Evolutionary conservation across 2,888 invertebrate species (phyloP).

Genomic region (Pasiphila rectangulata): DNA sequence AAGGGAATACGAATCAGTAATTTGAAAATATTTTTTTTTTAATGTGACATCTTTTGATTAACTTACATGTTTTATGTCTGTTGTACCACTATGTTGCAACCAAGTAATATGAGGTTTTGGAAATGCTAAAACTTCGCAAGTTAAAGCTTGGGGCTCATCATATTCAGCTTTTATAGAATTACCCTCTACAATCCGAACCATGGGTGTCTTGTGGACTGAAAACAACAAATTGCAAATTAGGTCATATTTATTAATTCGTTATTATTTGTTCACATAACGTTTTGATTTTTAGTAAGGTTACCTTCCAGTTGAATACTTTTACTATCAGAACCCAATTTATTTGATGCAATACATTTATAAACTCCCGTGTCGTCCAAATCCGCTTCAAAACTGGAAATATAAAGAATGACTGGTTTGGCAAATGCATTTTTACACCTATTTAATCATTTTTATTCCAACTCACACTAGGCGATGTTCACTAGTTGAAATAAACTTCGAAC

Average conservation of each 20-base stretch:
- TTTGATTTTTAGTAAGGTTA: neutral
- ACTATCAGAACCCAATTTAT: conserved; percentile 2
- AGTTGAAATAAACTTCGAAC: conserved; percentile 4
- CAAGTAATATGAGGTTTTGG: conserved; percentile 13
- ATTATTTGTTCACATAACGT: neutral
- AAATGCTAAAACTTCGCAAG: conserved; percentile 10
- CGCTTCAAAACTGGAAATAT: conserved; percentile 9
- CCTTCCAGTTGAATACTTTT: conserved; percentile 9
- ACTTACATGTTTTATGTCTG: conserved; percentile 4
- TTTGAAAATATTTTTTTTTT: neutral
- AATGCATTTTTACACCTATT: too few species aligned
- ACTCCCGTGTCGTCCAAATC: conserved; percentile 7
- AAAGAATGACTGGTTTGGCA: neutral
- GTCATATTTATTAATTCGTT: too few species aligned
- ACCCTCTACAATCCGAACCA: neutral
- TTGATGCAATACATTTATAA: conserved; percentile 14
- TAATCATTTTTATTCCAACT: too few species aligned
- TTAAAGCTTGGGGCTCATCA: conserved; percentile 1
- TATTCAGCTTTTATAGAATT: conserved; percentile 10
- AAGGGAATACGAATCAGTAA: neutral
- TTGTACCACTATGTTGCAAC: neutral
- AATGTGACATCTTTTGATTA: too few species aligned
- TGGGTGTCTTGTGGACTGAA: conserved; percentile 9
- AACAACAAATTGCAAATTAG: neutral
- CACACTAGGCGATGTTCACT: conserved; percentile 11